Percentiles rank a stretch among this genome's conserved stretches.
Conservation (phyloP, 2,888 invertebrate genomes). For the Campoletis raptor region DNA sequence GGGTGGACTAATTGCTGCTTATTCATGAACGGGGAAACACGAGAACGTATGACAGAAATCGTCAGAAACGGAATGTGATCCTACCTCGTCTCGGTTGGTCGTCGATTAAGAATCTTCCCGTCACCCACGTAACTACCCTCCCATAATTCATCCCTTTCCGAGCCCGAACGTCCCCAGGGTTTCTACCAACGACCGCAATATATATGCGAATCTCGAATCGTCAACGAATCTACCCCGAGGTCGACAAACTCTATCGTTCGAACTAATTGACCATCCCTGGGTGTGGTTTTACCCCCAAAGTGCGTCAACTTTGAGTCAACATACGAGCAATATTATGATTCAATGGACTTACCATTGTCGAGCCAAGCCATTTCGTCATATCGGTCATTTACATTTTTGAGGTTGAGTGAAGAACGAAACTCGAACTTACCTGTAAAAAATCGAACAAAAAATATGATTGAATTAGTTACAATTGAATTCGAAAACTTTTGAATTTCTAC, state of each 20-base stretch:
- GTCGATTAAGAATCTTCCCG: conserved; percentile 57
- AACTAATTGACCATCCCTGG: conserved; percentile 55
- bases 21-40: conserved; percentile 56
- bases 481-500: not conserved
- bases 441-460: conserved; percentile 4
- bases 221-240: conserved; percentile 35
- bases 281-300: conserved; percentile 45
- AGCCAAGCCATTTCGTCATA: conserved; percentile 1
- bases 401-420: conserved; percentile 25
- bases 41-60: conserved; percentile 23
- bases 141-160: conserved; percentile 13
- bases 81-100: conserved; percentile 35
- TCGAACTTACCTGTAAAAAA: conserved; percentile 65
- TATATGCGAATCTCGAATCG: conserved; percentile 33
- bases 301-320: conserved; percentile 61
- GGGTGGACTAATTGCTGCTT: conserved; percentile 57
- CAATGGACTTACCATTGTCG: conserved; percentile 56
- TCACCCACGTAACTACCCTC: conserved; percentile 22
- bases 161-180: not conserved
- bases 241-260: conserved; percentile 58
- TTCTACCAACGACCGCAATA: conserved; percentile 29
- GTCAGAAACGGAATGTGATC: conserved; percentile 15
- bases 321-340: conserved; percentile 23
- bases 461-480: not conserved
- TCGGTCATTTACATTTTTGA: not conserved